Evolutionary conservation across 2,113 vertebrate species (phyloP).

Genomic region (Cyanoramphus novaezelandiae): DNA sequence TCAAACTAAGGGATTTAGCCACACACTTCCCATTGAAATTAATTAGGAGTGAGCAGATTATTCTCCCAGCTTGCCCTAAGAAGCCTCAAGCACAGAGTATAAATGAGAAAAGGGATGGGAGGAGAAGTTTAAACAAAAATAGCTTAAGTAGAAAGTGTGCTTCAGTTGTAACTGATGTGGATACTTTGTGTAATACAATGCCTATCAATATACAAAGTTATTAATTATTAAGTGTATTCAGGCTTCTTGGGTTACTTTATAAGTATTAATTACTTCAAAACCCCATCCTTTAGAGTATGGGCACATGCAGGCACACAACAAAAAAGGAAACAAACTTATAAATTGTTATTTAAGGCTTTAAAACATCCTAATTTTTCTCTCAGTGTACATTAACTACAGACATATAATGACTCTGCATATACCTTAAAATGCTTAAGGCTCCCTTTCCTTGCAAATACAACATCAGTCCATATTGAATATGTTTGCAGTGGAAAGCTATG

Average conservation of each 20-base stretch:
- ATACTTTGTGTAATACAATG: not conserved
- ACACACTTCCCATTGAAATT: conserved; percentile 14
- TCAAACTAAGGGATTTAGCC: not conserved
- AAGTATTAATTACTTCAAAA: not conserved
- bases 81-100: not conserved
- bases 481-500: not conserved
- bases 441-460: not conserved
- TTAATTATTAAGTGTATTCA: not conserved
- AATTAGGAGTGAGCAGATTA: conserved; percentile 30
- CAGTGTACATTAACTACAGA: not conserved
- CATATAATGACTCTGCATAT: not conserved
- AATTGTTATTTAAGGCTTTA: not conserved
- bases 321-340: not conserved
- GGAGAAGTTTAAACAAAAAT: not conserved
- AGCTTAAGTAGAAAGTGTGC: not conserved
- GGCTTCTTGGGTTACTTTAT: not conserved
- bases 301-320: not conserved
- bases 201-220: not conserved
- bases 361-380: not conserved
- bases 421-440: not conserved
- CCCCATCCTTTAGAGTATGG: not conserved
- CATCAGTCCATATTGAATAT: not conserved
- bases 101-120: not conserved
- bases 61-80: conserved; percentile 23
- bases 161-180: not conserved